A percentile compares a stretch with the other conserved stretches of the same genome.
Evolutionary conservation across 2,797 vertebrate genomes (phyloP).

Genomic region (Limosa lapponica): DNA sequence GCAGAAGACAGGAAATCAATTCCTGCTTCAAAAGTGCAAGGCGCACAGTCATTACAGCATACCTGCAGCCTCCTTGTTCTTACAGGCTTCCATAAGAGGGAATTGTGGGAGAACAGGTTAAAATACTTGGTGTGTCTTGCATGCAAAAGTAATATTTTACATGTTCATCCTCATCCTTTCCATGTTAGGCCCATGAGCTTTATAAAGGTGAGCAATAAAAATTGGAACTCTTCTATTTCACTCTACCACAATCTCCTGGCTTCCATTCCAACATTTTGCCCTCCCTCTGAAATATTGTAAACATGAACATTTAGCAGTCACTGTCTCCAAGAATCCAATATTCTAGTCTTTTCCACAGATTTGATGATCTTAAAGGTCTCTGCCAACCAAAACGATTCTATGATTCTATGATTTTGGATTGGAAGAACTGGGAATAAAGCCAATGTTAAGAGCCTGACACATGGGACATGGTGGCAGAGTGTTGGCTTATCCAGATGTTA

Average conservation of each 20-base stretch:
- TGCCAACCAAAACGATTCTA: neutral
- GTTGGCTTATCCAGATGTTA: neutral
- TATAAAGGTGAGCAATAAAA: neutral
- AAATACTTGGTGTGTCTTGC: neutral
- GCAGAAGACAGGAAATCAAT: neutral
- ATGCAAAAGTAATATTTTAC: neutral
- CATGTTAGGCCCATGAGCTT: neutral
- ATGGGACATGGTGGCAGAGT: neutral
- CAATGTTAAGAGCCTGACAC: neutral
- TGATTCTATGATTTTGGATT: neutral
- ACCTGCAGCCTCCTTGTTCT: neutral
- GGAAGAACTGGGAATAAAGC: neutral
- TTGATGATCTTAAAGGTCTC: neutral
- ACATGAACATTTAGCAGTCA: neutral
- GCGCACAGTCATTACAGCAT: neutral
- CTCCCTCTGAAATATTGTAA: neutral
- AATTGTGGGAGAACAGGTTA: neutral
- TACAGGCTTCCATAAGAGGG: neutral
- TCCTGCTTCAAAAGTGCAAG: neutral
- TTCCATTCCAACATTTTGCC: neutral
- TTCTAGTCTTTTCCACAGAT: neutral
- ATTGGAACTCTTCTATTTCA: neutral
- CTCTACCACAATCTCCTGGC: neutral
- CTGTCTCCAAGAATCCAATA: neutral
- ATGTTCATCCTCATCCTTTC: neutral